Base-by-base conservation (phyloP, 2,113 vertebrate genomes). In the Nibea albiflora region DNA sequence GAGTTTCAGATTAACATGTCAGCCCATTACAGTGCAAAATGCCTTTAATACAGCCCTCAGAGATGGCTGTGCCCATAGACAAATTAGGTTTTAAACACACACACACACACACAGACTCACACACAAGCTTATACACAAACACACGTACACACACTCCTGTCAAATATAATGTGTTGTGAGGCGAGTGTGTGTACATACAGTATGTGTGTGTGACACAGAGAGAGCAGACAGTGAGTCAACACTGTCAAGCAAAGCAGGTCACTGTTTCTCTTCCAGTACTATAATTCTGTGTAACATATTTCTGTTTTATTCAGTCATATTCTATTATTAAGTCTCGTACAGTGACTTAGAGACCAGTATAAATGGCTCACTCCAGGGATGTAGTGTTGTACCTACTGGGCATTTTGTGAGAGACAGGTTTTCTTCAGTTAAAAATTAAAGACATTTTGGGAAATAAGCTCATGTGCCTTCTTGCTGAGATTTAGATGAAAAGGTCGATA, bases 1-100 rank as follows among this genome's bases (percentile, higher is more conserved):
- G 88, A 87, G 85, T 90, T 89, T 85, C 77, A 91, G 90, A 94
- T 94, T 89, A 92, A 94, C 89, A 92, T 91, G 93, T 92, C 89
- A 92, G 80, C 85, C 90, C 83, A 90, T 93, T 92, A 93, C 81
- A 50, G 84, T 69, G 81, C 77, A 90, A 88, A 93, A 92, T 88
- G 89, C 91, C 31, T 75, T 84, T 92, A 92, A 90, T 91, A 73
- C 87, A 89, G 83, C 91, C 90, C 84, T 87, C 70, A 79, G 89
- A 92, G 89, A 92, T 81, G 78, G 85, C 76, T 65, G 83, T 78
- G 68, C 89, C 80, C 47, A 46, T 68, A 81, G 72, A 90, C 90
- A 94, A 91, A 93, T 93, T 78, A 90, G 87, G 67, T 88, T 85
- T 90, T 86, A 74, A 83, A 60, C 78, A 73, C 67, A 77, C 52